These are phyloP conservation scores for Drosophila leonis DNA, from an alignment of 2,888 invertebrate genomes.

Conservation along the genomic window DNA sequence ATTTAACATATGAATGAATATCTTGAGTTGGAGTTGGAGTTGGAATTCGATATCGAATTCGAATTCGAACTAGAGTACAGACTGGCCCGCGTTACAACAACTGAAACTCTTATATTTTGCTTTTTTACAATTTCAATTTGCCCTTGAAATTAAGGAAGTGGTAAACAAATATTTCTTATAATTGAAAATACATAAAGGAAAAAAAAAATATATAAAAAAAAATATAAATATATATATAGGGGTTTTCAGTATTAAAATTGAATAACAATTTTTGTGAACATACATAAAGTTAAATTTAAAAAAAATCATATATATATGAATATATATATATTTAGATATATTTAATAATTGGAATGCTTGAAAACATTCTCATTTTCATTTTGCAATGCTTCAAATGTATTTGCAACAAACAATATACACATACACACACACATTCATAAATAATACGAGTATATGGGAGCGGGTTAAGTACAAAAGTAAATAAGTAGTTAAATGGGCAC, in stretches of 20 bases:
- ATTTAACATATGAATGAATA: constrained; percentile 23
- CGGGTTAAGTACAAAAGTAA: constrained; percentile 40
- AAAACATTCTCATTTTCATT: background rate
- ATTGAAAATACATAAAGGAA: constrained; percentile 16
- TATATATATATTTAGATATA: constrained; percentile 9
- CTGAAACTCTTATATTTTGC: constrained; percentile 24
- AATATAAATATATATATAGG: constrained; percentile 13
- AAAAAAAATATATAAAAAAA: constrained; percentile 18
- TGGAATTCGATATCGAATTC: constrained; percentile 14
- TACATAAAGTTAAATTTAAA: constrained; percentile 15
- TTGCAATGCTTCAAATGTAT: constrained; percentile 31
- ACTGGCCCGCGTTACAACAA: constrained; percentile 31
- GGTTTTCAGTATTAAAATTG: constrained; percentile 47
- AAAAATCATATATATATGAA: constrained; percentile 1
- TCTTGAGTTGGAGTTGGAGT: constrained; percentile 8
- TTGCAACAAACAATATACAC: constrained; percentile 40
- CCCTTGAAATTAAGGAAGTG: constrained; percentile 65
- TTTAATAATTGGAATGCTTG: constrained; percentile 21
- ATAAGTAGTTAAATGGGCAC: constrained; percentile 36
- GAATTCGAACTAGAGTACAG: constrained; percentile 21
- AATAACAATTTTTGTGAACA: constrained; percentile 68
- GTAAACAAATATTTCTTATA: constrained; percentile 35
- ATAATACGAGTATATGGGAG: constrained; percentile 53
- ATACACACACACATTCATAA: constrained; percentile 39
- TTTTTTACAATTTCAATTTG: constrained; percentile 50